Evolutionary conservation across 2,888 invertebrate genomes (phyloP).

Genomic region (Holacanthella duospinosa): DNA sequence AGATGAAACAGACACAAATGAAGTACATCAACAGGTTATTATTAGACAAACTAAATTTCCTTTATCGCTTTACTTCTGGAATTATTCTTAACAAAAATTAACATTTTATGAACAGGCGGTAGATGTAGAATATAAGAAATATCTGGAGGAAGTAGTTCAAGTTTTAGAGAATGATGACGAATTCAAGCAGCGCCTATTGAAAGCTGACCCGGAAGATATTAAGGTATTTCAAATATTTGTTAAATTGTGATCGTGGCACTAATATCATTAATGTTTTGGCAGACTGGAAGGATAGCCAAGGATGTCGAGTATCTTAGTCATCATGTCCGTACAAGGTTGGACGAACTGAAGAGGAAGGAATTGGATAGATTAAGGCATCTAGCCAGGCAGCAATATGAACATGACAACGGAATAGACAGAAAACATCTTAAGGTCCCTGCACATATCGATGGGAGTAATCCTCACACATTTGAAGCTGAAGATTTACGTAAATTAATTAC

Average conservation of each 20-base stretch:
- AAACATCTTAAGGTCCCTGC: constrained; percentile 52
- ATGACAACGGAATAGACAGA: constrained; percentile 50
- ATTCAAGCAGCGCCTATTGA: constrained; percentile 68
- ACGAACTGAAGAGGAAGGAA: constrained; percentile 85
- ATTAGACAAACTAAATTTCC: background rate
- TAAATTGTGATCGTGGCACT: too few relatives aligned
- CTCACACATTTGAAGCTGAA: constrained; percentile 85
- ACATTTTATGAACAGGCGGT: constrained; percentile 33
- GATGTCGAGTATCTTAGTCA: constrained; percentile 83
- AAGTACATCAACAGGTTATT: constrained; percentile 34
- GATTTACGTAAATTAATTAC: constrained; percentile 84
- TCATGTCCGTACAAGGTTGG: constrained; percentile 71
- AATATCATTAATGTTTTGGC: constrained; percentile 20
- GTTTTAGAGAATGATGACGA: constrained; percentile 78
- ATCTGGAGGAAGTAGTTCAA: constrained; percentile 79
- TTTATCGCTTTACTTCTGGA: background rate
- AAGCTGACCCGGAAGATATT: constrained; percentile 71
- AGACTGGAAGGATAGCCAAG: constrained; percentile 84
- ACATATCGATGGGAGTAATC: constrained; percentile 80
- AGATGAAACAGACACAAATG: constrained; percentile 28
- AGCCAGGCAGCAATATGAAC: constrained; percentile 50
- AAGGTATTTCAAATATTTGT: too few relatives aligned
- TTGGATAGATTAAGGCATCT: constrained; percentile 66
- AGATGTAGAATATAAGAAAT: constrained; percentile 71
- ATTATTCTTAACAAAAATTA: background rate